Base-by-base conservation (phyloP, 2,797 vertebrate species). In the Cossypha niveicapilla region DNA sequence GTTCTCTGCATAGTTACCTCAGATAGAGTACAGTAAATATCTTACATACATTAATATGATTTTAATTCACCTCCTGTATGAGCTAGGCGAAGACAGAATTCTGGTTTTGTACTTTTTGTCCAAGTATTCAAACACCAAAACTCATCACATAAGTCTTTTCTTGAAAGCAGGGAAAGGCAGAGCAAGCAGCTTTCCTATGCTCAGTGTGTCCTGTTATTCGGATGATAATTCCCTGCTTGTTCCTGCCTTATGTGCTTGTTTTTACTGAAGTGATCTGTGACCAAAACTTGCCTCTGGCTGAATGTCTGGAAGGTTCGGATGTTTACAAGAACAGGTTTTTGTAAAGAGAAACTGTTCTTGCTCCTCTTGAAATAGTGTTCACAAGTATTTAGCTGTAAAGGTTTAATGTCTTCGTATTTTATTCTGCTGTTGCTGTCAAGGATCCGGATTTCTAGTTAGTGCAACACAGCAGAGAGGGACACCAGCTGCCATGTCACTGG, bases 211-310 rank as follows among this genome's bases (percentile, higher is more conserved):
- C 37, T 88, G 27, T 42, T 15, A 7, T 35, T 90, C 77, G 45
- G 35, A 41, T 5, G 0, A 3, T 23, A 42, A 70, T 57, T 82
- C 48, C 45, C 15, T 53, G 15, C 44, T 93, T 67, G 10, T 30
- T 65, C 18, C 45, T 9, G 4, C 1, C 1, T 80, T 37, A 58
- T 0, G 0, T 48, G 23, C n/a, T 86, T 0, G 0, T 58, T 84
- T 65, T 75, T 63, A 15, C 48, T 75, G 83, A 45, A 71, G 41
- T 18, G 19, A 44, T 78, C 60, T 72, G 32, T 81, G 41, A 53
- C 42, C 2, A 3, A 45, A 54, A n/a, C 35, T 56, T 87, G 25
- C 32, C 47, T 80, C 58, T 88, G 63, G 21, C 63, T 79, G 47
- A 56, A 58, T 13, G 6, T 73, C 48, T 67, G 51, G 44, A 77